Evolutionary conservation across 2,113 vertebrate genomes (phyloP).

Genomic region (Limanda limanda): DNA sequence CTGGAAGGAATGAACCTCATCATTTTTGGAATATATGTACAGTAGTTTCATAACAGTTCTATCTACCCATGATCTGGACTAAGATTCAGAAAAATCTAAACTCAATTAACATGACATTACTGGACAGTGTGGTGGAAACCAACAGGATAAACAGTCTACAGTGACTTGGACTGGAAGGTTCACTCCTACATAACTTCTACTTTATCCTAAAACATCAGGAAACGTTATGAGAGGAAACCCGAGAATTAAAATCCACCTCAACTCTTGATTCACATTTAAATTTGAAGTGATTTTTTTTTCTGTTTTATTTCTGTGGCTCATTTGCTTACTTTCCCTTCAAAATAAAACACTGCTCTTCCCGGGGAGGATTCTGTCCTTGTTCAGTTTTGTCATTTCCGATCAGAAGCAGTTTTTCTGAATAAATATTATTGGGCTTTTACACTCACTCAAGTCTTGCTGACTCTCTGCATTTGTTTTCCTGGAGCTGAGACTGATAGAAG

Average conservation of each 20-base stretch:
- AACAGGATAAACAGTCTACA: constrained; percentile 5
- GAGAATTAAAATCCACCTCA: constrained; percentile 16
- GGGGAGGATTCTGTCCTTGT: background rate
- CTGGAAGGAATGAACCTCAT: constrained; percentile 57
- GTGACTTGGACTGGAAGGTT: background rate
- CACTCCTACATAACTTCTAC: background rate
- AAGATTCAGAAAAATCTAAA: constrained; percentile 9
- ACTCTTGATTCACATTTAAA: constrained; percentile 4
- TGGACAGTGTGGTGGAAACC: constrained; percentile 22
- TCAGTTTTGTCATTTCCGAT: background rate
- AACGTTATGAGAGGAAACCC: constrained; percentile 2
- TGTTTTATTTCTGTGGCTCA: background rate
- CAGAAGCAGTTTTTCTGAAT: too few relatives aligned
- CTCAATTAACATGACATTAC: background rate
- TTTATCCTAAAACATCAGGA: background rate
- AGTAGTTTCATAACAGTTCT: background rate
- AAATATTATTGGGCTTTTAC: too few relatives aligned
- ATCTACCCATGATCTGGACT: background rate
- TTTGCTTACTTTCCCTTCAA: constrained; percentile 11
- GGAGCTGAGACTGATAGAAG: background rate
- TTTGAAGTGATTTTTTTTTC: background rate
- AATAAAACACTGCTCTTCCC: constrained; percentile 13
- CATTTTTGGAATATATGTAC: constrained; percentile 24
- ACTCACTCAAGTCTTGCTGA: too few relatives aligned
- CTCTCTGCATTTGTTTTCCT: too few relatives aligned